Base-by-base conservation (phyloP, 2,797 vertebrate species). In the Bucorvus abyssinicus region DNA sequence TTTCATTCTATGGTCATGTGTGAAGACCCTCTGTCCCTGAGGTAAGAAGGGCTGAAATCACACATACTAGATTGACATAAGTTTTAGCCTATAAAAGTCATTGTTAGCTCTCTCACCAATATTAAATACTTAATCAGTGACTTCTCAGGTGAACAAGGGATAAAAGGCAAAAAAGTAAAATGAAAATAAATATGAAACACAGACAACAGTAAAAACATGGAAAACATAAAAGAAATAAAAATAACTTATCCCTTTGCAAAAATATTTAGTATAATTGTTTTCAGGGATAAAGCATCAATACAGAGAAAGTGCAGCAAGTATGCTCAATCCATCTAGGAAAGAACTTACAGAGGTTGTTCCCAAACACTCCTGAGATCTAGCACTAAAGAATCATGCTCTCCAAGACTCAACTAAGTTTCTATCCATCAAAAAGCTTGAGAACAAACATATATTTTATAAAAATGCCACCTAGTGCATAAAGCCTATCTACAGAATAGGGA, bases 351-450 rank as follows among this genome's bases (percentile, higher is more conserved):
- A 82, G 38, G 24, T 71, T 71, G 67, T 55, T 91, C 45, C 38
- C 53, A 73, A 87, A 80, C 17, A 80, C 17, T 14, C 8, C 44
- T 83, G 24, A 83, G 29, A 34, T 67, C 53, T 16, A 80, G 49
- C 53, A 68, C 26, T 75, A 8, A 83, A 89, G 71, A 89, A 71
- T 42, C 40, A 34, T 10, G 19, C 42, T 82, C 50, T 82, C 71
- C 47, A 42, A 71, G 32, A 79, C 20, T 67, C 63, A 83, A 22
- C 30, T 55, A 77, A 68, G 22, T 74, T 93, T 65, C 45, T 78
- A 36, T 20, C 38, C 52, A n/a, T 47, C 50, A 78, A 91, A 85
- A 90, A 30, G 20, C n/a, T 85, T 61, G 42, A 74, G 40, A 91
- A 79, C 13, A 89, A 82, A 64, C 12, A 57, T 2, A 30, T 3